Evolutionary conservation across 2,113 vertebrate species (phyloP).

Genomic region (Galeopterus variegatus): DNA sequence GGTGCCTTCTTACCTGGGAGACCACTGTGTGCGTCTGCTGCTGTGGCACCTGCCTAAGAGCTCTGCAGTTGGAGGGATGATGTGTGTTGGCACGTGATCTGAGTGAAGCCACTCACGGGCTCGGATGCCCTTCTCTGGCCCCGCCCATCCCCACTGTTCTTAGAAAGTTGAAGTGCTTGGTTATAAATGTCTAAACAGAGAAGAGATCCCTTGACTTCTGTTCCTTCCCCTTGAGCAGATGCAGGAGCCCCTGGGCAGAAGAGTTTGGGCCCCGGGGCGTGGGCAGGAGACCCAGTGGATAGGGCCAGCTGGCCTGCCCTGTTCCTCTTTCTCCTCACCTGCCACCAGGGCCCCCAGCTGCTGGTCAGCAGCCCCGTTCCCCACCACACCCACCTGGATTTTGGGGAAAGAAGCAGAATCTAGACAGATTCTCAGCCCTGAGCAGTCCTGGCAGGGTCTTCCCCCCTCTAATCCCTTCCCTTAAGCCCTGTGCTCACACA

Average conservation of each 20-base stretch:
- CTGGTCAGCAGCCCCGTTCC: not conserved
- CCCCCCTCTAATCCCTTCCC: not conserved
- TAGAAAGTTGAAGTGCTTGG: slow-evolving; percentile 89
- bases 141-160: slow-evolving; percentile 90
- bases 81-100: slow-evolving; percentile 77
- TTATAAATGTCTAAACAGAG: slow-evolving; percentile 86
- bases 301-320: slow-evolving; percentile 83
- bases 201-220: slow-evolving; percentile 83
- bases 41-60: not conserved
- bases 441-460: not conserved
- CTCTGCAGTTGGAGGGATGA: slow-evolving; percentile 62
- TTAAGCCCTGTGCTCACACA: not conserved
- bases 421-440: not conserved
- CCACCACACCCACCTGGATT: not conserved
- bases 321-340: slow-evolving; percentile 16
- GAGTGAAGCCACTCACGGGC: slow-evolving; percentile 87
- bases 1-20: not conserved
- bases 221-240: slow-evolving; percentile 82
- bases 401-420: not conserved
- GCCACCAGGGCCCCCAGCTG: not conserved
- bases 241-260: slow-evolving; percentile 82
- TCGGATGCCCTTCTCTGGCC: slow-evolving; percentile 85
- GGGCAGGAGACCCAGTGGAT: slow-evolving; percentile 69
- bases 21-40: not conserved
- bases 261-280: slow-evolving; percentile 78